phyloP scores from a whole-genome alignment of 2,113 vertebrate genomes.

The Atrichornis clamosus region DNA sequence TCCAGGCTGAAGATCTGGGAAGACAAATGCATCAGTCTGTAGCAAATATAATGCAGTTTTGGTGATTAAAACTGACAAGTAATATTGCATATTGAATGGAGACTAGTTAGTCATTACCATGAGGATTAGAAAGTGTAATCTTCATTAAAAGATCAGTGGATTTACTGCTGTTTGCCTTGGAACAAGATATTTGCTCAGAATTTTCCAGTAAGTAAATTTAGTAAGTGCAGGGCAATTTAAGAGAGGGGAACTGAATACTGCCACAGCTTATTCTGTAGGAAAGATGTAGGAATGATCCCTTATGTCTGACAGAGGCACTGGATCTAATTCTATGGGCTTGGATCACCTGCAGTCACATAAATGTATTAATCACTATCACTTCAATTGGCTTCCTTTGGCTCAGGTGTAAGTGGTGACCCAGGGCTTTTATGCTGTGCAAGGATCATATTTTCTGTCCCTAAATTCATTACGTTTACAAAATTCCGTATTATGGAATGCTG shows the following conservation, averaged over 20 bases:
- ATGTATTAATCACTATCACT: neutral
- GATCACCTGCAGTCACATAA: neutral
- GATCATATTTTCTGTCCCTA: neutral
- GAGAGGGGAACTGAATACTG: neutral
- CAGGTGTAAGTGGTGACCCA: neutral
- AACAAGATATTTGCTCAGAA: neutral
- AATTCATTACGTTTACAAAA: neutral
- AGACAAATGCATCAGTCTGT: neutral
- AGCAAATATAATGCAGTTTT: neutral
- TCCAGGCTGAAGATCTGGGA: neutral
- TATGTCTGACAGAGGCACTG: neutral
- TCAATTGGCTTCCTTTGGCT: neutral
- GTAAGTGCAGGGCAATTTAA: neutral
- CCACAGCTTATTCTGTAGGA: neutral
- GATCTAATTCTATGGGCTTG: neutral
- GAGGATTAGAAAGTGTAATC: neutral
- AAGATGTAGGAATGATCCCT: neutral
- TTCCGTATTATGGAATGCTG: neutral
- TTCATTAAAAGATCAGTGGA: slow-evolving; percentile 25
- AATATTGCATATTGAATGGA: neutral
- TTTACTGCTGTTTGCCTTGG: neutral
- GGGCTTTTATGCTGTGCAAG: neutral
- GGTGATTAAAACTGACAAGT: slow-evolving; percentile 43
- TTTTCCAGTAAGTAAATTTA: slow-evolving; percentile 22
- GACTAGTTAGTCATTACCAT: neutral